These are phyloP conservation scores for Eledona agricola DNA, from an alignment of 2,888 invertebrate genomes.

Conservation along the genomic window DNA sequence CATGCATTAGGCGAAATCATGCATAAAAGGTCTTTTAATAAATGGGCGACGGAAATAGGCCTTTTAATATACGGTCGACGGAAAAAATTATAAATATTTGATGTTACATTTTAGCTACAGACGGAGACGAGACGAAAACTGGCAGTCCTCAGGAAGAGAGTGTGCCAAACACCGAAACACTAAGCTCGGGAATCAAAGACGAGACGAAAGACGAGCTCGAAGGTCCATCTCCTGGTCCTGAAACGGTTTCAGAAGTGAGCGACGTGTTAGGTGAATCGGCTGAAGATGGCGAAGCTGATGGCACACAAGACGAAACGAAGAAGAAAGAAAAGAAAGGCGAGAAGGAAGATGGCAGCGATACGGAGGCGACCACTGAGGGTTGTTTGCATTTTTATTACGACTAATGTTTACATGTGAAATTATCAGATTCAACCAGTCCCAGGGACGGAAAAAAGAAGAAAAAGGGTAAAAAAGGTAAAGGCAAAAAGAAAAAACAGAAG, in stretches of 20 bases:
- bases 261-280: conserved; percentile 17
- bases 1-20: too few species aligned
- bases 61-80: too few species aligned
- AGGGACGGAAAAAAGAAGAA: conserved; percentile 28
- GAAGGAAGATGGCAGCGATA: conserved; percentile 4
- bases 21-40: too few species aligned
- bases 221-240: conserved; percentile 15
- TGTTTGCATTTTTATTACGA: too few species aligned
- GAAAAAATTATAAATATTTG: too few species aligned
- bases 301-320: conserved; percentile 30
- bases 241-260: conserved; percentile 18
- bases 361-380: conserved; percentile 11
- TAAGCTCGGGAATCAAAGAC: conserved; percentile 8
- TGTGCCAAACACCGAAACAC: too few species aligned
- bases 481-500: conserved; percentile 46
- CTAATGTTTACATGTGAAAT: too few species aligned
- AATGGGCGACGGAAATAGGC: too few species aligned
- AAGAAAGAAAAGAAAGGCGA: conserved; percentile 44
- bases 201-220: conserved; percentile 11
- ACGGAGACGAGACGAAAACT: conserved; percentile 4
- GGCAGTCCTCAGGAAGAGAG: conserved; percentile 9
- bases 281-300: conserved; percentile 22
- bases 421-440: conserved; percentile 21
- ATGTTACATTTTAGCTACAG: too few species aligned
- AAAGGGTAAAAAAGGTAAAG: conserved; percentile 45